Base-by-base conservation (phyloP, 2,888 invertebrate genomes). In the Cheilosia grossa region DNA sequence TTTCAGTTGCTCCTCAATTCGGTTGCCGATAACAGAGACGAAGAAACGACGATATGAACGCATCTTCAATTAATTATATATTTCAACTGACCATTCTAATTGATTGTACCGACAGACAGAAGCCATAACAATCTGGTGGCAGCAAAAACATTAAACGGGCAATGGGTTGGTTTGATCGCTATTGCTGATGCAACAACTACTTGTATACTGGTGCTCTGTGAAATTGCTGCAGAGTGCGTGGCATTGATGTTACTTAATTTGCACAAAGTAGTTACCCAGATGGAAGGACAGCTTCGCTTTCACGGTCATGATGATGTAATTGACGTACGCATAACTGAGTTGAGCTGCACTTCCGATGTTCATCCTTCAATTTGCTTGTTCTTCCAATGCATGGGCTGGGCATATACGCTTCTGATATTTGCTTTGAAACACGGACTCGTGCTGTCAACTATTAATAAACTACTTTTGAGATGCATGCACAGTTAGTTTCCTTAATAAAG, bases 31-130 rank as follows among this genome's bases (percentile, higher is more conserved):
- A 49, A 56, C 27, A 27, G 66, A 40, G 19, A 49, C 64, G 51
- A 47, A 10, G 24, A 47, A 7, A 40, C 42, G 19, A 75, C 74
- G 4, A 4, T 13, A 37, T 13, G 58, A 66, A 49, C 58, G 66
- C 37, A 21, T 58, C 40, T 40, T 19, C 58, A 49, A 75, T 75
- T 75, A 75, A 75, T 75, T 66, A 75, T 40, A 66, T 49, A 64
- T 58, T 58, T 66, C 51, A 58, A 49, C 74, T 66, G 37, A 24
- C 51, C 42, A 49, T 49, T 33, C 74, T 66, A 75, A 75, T 75
- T 75, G 66, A 66, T 66, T 75, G 49, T 54, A 30, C 30, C n/a
- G 59, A 70, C 59, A 47, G 70, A 49, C 47, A 21, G 49, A 51
- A 49, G 24, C 56, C 21, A 56, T 56, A 47, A 47, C 21, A 56